Evolutionary conservation across 2,113 vertebrate species (phyloP), one percentile per base, ranked within the genome.

Genomic region (Amphiprion percula): DNA sequence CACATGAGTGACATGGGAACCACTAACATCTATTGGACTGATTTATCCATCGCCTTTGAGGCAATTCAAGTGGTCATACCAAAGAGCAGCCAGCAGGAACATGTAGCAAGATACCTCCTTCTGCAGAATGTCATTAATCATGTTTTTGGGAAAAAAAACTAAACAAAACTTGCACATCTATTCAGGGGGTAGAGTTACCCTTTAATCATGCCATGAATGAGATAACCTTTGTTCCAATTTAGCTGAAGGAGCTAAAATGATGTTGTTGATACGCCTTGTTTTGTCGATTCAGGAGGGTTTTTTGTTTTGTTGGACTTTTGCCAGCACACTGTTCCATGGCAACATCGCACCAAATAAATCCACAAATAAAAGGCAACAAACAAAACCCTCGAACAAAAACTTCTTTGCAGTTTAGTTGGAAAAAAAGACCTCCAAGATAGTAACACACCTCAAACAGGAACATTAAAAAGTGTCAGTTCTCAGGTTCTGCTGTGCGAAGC

Each of bases 271-370:
- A 10, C 14, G 44, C 37, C 47, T 44, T 74, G 41, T 65, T 72
- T 66, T 68, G 46, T 73, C 46, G 78, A 72, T 86, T 56, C 26
- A 87, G 62, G 64, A 80, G 69, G 74, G 0, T 37, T 41, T 23
- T n/a, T 24, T 50, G 3, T 30, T 26, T 58, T 21, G 26, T n/a
- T 17, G 33, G 33, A 37, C 33, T 37, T 15, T 50, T 69, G 39
- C 52, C 58, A 55, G 30, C 12, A 28, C 52, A 55, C 14, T 17
- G 15, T 54, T 73, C 53, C 73, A 77, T 86, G 59, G 84, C 10
- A 88, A 85, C 80, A 69, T 80, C 30, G 68, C 16, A 55, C 41
- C 41, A 85, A 83, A 79, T 50, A 84, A 79, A 84, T 66, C 68
- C 53, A 63, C 65, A 78, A 78, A 78, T 75, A 2, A 81, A 81